Base-by-base conservation (phyloP, 2,113 vertebrate species). In the Tachysurus vachellii region DNA sequence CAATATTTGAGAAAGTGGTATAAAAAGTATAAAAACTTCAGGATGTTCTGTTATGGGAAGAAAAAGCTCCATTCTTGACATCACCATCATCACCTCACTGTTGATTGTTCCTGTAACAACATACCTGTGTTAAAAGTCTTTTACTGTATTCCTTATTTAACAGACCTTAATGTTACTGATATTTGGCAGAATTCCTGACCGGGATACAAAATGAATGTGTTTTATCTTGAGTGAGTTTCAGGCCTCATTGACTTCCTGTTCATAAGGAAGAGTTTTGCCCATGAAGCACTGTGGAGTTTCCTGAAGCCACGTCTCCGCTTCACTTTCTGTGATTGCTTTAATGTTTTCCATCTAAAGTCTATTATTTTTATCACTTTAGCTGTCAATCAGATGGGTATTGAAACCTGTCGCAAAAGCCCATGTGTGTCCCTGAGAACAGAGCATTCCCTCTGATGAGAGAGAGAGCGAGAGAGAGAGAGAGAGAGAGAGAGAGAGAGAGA, bases 361-460 rank as follows among this genome's bases (percentile, higher is more conserved):
- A 75, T 84, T 84, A 75, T 73, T 75, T 84, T 53, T 68, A 82
- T 64, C 53, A 75, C 36, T 73, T 36, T 54, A 4, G 12, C 53
- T 11, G 83, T 73, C 83, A 80, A 56, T 56, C n/a, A 12, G 42
- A 56, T 85, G 62, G 62, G 47, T 71, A 64, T 83, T 86, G 83
- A 53, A 89, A 89, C 57, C 14, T 1, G n/a, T 26, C 62, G 42
- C 6, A 54, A 54, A 42, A 70, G 31, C 21, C 62, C 36, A 36
- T 31, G 50, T 47, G 26, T 10, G 9, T 61, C 54, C 31, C 44
- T 28, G n/a, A 68, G 75, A 62, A 73, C 57, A 94, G 94, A 93
- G 89, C 95, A 96, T 99, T 99, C 95, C 96, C 96, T 95, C 92
- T 36, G 36, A 36, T 36, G 36, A 36, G 36, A 92, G 89, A 94